These are phyloP conservation scores for Pheosia tremula DNA, from an alignment of 2,888 invertebrate genomes.

Conservation along the genomic window DNA sequence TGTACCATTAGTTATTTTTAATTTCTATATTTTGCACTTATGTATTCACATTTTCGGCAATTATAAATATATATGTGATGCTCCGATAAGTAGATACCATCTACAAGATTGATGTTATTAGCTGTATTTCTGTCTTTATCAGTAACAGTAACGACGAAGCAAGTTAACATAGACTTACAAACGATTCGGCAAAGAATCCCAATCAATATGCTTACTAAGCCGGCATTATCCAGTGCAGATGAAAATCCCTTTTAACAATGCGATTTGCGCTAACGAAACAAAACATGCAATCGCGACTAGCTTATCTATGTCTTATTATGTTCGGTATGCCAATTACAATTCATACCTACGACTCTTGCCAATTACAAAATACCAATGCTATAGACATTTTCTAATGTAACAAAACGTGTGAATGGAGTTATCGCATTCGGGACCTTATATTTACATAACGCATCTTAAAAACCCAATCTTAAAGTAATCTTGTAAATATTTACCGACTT, in stretches of 20 bases:
- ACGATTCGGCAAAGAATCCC: not conserved
- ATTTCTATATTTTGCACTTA: too few relatives aligned
- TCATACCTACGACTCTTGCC: not conserved
- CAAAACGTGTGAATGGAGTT: conserved; percentile 12
- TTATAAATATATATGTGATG: too few relatives aligned
- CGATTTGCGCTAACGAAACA: not conserved
- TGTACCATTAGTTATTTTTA: too few relatives aligned
- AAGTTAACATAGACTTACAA: too few relatives aligned
- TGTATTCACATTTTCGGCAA: too few relatives aligned
- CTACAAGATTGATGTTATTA: too few relatives aligned
- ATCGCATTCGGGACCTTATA: conserved; percentile 14
- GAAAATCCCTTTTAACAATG: not conserved
- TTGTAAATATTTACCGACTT: conserved; percentile 58
- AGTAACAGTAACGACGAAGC: too few relatives aligned
- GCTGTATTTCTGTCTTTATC: too few relatives aligned
- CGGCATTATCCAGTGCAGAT: not conserved
- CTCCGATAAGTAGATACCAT: too few relatives aligned
- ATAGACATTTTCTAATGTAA: not conserved
- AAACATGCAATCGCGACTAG: not conserved
- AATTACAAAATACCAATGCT: not conserved
- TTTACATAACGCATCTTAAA: conserved; percentile 15
- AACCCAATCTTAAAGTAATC: conserved; percentile 36
- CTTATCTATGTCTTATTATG: not conserved
- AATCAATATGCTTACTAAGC: not conserved
- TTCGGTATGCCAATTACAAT: not conserved